phyloP scores from a whole-genome alignment of 2,797 vertebrate genomes.

The Darevskia mixta region DNA sequence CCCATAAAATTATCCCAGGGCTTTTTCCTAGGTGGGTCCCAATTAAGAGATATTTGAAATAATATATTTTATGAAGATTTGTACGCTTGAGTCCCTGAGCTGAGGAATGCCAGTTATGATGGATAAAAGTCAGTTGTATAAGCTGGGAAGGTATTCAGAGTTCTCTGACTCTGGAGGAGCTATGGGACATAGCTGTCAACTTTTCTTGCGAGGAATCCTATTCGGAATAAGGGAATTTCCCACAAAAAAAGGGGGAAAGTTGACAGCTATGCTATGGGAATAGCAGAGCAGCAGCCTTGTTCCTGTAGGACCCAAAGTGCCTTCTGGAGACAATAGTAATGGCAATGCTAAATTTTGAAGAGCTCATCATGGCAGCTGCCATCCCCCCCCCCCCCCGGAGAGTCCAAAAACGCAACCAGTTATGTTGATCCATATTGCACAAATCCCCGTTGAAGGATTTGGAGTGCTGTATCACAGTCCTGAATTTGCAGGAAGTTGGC shows the following conservation, averaged over 20 bases:
- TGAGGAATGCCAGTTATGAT: not conserved
- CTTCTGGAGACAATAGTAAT: too few species aligned
- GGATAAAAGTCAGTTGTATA: not conserved
- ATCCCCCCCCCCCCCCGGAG: too few species aligned
- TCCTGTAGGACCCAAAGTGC: not conserved
- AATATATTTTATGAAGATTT: not conserved
- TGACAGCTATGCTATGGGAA: not conserved
- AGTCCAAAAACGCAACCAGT: too few species aligned
- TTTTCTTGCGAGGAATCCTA: too few species aligned
- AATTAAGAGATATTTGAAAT: not conserved
- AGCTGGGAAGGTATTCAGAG: not conserved
- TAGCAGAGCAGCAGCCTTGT: not conserved
- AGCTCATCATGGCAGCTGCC: too few species aligned
- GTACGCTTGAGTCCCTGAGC: not conserved
- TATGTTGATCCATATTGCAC: too few species aligned
- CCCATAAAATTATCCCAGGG: not conserved
- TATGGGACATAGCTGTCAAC: not conserved
- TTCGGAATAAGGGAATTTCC: too few species aligned
- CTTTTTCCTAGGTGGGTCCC: not conserved
- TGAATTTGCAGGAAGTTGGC: too few species aligned
- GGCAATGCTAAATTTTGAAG: too few species aligned
- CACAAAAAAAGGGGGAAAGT: too few species aligned
- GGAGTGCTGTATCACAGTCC: too few species aligned
- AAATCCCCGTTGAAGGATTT: too few species aligned
- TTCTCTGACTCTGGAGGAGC: not conserved